These are phyloP conservation scores for Bombus confusus DNA, from an alignment of 1,140 invertebrate species.

Conservation along the genomic window DNA sequence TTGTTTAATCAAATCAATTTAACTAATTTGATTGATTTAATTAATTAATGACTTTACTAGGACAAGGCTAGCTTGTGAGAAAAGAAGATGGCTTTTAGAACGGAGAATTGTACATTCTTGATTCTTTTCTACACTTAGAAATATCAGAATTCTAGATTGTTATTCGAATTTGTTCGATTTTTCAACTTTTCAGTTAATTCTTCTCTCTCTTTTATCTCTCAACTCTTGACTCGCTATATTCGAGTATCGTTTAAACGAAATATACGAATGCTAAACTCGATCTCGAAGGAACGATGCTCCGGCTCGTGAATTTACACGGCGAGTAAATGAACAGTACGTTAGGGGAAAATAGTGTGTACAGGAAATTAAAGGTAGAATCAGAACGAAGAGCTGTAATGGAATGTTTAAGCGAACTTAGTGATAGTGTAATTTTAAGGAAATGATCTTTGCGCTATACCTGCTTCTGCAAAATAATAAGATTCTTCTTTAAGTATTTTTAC, in stretches of 20 bases:
- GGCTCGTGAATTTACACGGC: background rate
- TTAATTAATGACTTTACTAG: background rate
- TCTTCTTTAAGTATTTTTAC: background rate
- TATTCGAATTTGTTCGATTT: background rate
- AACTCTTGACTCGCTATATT: background rate
- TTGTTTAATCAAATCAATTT: too few species aligned
- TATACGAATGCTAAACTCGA: background rate
- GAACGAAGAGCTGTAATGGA: background rate
- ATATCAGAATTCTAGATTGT: background rate
- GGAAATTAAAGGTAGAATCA: background rate
- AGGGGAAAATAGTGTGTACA: background rate
- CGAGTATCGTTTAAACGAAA: background rate
- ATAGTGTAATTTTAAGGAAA: background rate
- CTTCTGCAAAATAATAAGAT: background rate
- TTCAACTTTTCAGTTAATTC: background rate
- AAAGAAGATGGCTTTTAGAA: background rate
- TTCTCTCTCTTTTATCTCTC: background rate
- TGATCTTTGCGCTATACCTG: background rate
- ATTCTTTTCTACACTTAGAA: background rate
- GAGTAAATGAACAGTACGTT: background rate
- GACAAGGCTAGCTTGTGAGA: background rate
- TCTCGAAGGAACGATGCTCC: background rate
- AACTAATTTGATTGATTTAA: too few species aligned
- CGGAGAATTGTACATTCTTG: background rate
- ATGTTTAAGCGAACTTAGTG: background rate